Evolutionary conservation across 2,113 vertebrate genomes (phyloP), one percentile per base, ranked within the genome.

Genomic region (Phaethon lepturus): DNA sequence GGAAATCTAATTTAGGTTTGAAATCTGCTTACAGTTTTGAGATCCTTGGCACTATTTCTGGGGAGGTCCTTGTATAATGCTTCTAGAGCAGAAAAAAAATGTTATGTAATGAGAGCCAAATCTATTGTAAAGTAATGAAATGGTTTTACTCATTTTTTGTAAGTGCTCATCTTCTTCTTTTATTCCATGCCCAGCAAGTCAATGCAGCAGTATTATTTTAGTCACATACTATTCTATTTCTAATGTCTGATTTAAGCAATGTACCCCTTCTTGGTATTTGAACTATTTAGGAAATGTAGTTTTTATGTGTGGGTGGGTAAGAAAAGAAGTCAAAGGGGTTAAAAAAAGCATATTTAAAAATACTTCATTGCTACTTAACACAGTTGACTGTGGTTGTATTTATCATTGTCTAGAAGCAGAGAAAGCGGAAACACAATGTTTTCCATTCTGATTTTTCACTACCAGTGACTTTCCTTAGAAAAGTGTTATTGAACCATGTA

Each of bases 21-120:
- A 96, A 96, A 88, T 96, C 86, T 92, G 78, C 88, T 88, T 93
- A 86, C 23, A 82, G 24, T 86, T 88, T 92, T 90, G 55, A 96
- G 58, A 90, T 93, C 33, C 19, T 79, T 91, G 52, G 59, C 63
- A 91, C 52, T 95, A 3, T 88, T 93, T 89, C 80, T 91, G 53
- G n/a, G 76, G 22, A 89, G 18, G 26, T 79, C 42, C 67, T 94
- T 82, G 19, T 38, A 58, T 60, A 82, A 76, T 60, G 62, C 8
- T 91, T 95, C 47, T 73, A 85, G 53, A 84, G 24, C 9, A 91
- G 86, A 86, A 93, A 49, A 92, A 88, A 92, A 91, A 68, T 33
- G 12, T 76, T 92, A 53, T 17, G n/a, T 69, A 68, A 60, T 72
- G 42, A 91, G 23, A 95, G 26, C 8, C 44, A 93, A 94, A 94